These are phyloP conservation scores for Sardina pilchardus DNA, from an alignment of 2,113 vertebrate species.

Conservation along the genomic window DNA sequence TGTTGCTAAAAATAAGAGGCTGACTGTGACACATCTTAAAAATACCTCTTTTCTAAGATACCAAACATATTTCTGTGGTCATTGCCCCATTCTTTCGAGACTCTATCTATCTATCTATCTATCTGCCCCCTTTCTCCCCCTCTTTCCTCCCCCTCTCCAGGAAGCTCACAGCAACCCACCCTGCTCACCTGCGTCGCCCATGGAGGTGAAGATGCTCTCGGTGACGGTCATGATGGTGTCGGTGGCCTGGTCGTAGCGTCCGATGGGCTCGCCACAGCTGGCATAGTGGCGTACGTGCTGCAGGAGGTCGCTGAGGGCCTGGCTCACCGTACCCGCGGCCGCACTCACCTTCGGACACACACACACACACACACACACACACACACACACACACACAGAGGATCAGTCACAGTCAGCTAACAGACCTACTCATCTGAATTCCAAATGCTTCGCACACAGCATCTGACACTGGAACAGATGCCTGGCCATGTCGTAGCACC, in stretches of 20 bases:
- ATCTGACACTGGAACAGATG: too few species aligned
- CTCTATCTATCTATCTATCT: too few species aligned
- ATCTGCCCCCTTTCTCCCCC: not conserved
- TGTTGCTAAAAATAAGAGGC: not conserved
- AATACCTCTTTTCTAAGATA: not conserved
- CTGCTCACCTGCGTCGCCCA: slow-evolving; percentile 96
- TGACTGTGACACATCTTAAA: not conserved
- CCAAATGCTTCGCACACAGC: too few species aligned
- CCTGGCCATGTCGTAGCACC: too few species aligned
- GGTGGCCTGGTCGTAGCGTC: slow-evolving; percentile 97
- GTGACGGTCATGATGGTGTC: slow-evolving; percentile 99
- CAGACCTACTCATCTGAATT: too few species aligned
- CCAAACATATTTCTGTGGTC: not conserved
- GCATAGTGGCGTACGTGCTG: slow-evolving; percentile 96
- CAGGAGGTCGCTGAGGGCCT: slow-evolving; percentile 90
- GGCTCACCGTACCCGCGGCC: slow-evolving; percentile 88
- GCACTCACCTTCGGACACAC: slow-evolving; percentile 77
- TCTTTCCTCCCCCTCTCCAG: not conserved
- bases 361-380: not conserved
- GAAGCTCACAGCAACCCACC: not conserved
- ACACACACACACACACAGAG: slow-evolving; percentile 1
- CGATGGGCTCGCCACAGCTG: slow-evolving; percentile 93
- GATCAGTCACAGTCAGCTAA: not conserved
- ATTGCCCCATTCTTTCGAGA: not conserved
- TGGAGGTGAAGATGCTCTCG: slow-evolving; percentile 98